Evolutionary conservation across 1,140 invertebrate species (phyloP).

Genomic region (Phymorhynchus buccinoides): DNA sequence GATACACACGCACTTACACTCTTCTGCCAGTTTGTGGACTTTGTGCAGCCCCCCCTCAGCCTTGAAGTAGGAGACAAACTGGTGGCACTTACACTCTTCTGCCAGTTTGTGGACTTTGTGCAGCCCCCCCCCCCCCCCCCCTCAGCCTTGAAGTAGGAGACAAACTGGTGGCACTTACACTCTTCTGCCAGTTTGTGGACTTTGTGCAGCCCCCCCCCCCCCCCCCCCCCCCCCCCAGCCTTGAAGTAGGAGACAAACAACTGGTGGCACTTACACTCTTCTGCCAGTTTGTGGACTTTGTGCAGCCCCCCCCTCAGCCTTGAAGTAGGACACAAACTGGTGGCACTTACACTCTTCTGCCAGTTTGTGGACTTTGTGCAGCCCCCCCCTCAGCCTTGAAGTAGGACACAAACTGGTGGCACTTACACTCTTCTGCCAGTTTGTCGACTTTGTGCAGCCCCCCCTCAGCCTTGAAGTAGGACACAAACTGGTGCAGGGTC

Average conservation of each 20-base stretch:
- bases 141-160: constrained; percentile 70
- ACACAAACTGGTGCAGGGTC: constrained; percentile 74
- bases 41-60: constrained; percentile 62
- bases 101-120: constrained; percentile 66
- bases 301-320: constrained; percentile 62
- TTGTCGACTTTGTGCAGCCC: constrained; percentile 63
- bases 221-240: not conserved
- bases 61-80: constrained; percentile 73
- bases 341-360: constrained; percentile 57
- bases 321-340: constrained; percentile 73
- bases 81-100: constrained; percentile 72
- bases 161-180: constrained; percentile 74
- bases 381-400: not conserved
- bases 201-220: constrained; percentile 38
- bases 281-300: constrained; percentile 66
- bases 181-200: constrained; percentile 69
- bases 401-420: not conserved
- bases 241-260: not conserved
- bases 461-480: constrained; percentile 69
- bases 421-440: constrained; percentile 72
- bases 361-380: constrained; percentile 62
- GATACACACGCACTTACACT: constrained; percentile 73
- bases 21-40: constrained; percentile 67
- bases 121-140: constrained; percentile 60
- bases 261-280: constrained; percentile 67